A percentile compares a stretch with the other conserved stretches of the same genome.
phyloP scores from a whole-genome alignment of 2,113 vertebrate species.

The Phylloscopus trochilus region DNA sequence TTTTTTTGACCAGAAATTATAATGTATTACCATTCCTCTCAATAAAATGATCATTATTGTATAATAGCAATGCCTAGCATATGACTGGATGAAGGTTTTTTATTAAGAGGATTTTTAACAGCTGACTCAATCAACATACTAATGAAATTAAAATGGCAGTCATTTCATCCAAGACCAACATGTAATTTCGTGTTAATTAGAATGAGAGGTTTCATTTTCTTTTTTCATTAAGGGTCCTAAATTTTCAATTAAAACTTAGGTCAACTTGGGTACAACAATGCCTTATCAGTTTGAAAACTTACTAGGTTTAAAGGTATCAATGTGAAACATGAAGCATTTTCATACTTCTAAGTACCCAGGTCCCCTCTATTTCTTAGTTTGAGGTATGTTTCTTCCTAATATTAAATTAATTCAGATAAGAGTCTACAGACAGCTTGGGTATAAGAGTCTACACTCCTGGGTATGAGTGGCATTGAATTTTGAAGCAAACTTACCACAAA shows the following conservation, averaged over 20 bases:
- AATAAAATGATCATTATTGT: background rate
- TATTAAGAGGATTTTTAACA: background rate
- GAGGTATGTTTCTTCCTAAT: background rate
- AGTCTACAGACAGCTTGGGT: background rate
- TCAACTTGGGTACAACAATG: background rate
- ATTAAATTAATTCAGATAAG: background rate
- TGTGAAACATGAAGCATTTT: background rate
- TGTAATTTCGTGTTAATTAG: background rate
- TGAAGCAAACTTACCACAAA: background rate
- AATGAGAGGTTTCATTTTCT: background rate
- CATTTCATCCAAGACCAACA: background rate
- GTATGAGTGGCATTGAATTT: background rate
- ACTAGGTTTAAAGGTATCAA: background rate
- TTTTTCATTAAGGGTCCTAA: background rate
- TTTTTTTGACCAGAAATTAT: background rate
- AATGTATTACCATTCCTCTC: background rate
- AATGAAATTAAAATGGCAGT: background rate
- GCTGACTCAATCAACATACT: background rate
- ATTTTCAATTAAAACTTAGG: background rate
- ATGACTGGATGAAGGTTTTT: background rate
- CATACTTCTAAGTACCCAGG: background rate
- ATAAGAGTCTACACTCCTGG: background rate
- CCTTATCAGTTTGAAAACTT: background rate
- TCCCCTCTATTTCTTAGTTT: background rate
- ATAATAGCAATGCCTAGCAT: background rate